Evolutionary conservation across 2,888 invertebrate species (phyloP), one percentile per base, ranked within the genome.

Genomic region (Diaphora mendica): DNA sequence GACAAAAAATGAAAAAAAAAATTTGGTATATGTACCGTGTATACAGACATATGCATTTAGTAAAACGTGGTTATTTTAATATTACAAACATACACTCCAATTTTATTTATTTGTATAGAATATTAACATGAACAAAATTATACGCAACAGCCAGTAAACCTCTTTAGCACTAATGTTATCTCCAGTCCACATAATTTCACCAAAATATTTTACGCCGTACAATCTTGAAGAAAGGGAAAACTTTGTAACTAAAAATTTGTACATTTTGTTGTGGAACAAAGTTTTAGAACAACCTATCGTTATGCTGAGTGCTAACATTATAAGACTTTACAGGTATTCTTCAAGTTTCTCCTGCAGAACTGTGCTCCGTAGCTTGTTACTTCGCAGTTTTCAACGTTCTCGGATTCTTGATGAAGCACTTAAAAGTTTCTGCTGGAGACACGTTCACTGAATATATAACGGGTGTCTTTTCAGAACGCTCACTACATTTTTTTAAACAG

Each of bases 331-430:
- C 26, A 30, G 15, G 15, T 30, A 62, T 30, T 30, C 26, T 30
- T 62, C 15, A 17, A 62, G 62, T 62, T 62, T 15, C 26, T 62
- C 7, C 17, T 4, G 4, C 62, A 62, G 1, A 26, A 26, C 30
- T 5, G 30, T 62, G 62, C 26, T 30, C 15, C 59, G 59, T 59
- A 59, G n/a, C 26, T 26, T 59, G 59, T 59, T 59, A 59, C 59
- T 15, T 30, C 26, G 15, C n/a, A 59, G 59, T 59, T 30, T 30
- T 26, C 59, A 59, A 26, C 59, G 59, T 59, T 59, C n/a, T 59
- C 26, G 59, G 59, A 30, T 62, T 62, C 62, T 62, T 62, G 62
- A 30, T 30, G 62, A 62, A 62, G 26, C 62, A 62, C 62, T 62
- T 30, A 62, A 71, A 71, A 66, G 62, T 30, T 62, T 26, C 30